Evolutionary conservation across 2,888 invertebrate genomes (phyloP).

Genomic region (Magallana nippona): DNA sequence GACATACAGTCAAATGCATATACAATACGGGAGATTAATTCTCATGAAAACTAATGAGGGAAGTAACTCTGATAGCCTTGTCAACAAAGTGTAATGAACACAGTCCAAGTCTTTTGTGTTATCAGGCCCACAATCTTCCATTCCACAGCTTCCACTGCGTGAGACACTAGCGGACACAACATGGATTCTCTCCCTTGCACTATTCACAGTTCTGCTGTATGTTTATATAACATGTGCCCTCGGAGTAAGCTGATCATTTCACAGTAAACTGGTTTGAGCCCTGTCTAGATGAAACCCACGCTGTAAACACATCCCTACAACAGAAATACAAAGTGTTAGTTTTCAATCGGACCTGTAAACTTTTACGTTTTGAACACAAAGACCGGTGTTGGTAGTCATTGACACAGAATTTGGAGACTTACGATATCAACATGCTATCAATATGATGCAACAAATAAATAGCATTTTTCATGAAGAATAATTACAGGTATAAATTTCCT

Average conservation of each 20-base stretch:
- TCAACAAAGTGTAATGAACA: not conserved
- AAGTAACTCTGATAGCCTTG: not conserved
- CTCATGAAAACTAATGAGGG: not conserved
- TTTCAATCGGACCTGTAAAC: too few species aligned
- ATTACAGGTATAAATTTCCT: too few species aligned
- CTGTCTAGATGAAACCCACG: conserved; percentile 93
- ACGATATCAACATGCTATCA: too few species aligned
- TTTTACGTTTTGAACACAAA: too few species aligned
- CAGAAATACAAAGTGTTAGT: conserved; percentile 37
- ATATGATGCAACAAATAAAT: too few species aligned
- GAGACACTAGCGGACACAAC: not conserved
- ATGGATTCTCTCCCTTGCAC: conserved; percentile 6
- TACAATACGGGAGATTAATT: too few species aligned
- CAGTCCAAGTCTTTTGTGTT: not conserved
- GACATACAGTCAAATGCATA: not conserved
- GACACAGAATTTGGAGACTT: too few species aligned
- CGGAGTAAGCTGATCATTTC: conserved; percentile 52
- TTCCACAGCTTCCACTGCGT: not conserved
- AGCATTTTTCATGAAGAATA: too few species aligned
- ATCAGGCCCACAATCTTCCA: not conserved
- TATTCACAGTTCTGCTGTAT: not conserved
- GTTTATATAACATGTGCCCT: too few species aligned
- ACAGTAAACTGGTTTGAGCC: conserved; percentile 64
- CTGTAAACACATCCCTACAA: conserved; percentile 92
- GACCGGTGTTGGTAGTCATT: too few species aligned